phyloP scores from a whole-genome alignment of 2,888 invertebrate genomes.

The Latrodectus elegans region DNA sequence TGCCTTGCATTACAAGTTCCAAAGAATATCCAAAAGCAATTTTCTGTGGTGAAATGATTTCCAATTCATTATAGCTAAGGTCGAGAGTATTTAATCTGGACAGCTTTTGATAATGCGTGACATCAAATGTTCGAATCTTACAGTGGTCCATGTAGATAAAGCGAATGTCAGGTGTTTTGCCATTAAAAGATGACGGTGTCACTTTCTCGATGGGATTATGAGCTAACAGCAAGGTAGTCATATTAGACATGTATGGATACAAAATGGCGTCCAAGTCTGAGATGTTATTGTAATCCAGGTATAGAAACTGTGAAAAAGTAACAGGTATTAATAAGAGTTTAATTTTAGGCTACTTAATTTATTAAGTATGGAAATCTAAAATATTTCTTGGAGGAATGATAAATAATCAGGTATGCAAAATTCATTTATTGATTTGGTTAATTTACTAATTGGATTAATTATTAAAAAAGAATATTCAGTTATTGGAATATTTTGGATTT shows the following conservation, averaged over 20 bases:
- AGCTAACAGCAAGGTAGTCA: conserved; percentile 41
- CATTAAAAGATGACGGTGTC: conserved; percentile 29
- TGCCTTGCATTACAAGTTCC: conserved; percentile 42
- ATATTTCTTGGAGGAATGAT: too few species aligned
- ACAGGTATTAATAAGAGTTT: background rate
- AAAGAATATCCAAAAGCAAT: conserved; percentile 32
- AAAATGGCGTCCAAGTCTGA: conserved; percentile 41
- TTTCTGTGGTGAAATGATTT: conserved; percentile 20
- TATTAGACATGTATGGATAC: conserved; percentile 13
- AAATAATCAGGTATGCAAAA: too few species aligned
- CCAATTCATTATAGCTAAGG: conserved; percentile 42
- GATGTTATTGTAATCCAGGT: conserved; percentile 52
- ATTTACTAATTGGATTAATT: too few species aligned
- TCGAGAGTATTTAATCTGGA: conserved; percentile 21
- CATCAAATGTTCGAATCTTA: conserved; percentile 25
- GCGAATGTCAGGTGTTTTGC: conserved; percentile 11
- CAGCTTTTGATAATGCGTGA: background rate
- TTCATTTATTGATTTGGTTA: too few species aligned
- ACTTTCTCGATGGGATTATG: conserved; percentile 35
- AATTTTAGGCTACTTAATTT: too few species aligned
- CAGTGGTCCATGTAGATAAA: conserved; percentile 62
- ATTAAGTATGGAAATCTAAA: too few species aligned
- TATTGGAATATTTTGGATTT: too few species aligned
- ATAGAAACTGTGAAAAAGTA: conserved; percentile 43
- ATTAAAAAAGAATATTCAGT: too few species aligned